A percentile compares a stretch with the other conserved stretches of the same genome.
Evolutionary conservation across 2,113 vertebrate species (phyloP).

Genomic region (Mus spicilegus): DNA sequence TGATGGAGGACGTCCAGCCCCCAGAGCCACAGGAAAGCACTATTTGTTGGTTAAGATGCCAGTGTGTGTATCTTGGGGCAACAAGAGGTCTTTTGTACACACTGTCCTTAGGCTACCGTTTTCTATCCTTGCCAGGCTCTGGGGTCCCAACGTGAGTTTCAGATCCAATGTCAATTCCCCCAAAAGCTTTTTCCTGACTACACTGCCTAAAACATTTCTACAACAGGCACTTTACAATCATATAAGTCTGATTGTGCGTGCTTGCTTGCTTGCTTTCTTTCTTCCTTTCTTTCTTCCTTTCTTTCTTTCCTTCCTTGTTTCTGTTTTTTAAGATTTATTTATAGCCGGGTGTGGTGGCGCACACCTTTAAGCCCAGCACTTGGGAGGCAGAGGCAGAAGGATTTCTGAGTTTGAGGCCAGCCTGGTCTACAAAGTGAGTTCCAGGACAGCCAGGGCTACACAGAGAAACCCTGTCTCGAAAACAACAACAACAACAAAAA

Average conservation of each 20-base stretch:
- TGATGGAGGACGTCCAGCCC: neutral
- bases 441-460: no score
- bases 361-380: no score
- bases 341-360: no score
- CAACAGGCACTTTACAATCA: neutral
- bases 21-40: neutral
- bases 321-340: neutral
- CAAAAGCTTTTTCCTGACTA: neutral
- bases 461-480: no score
- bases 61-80: neutral
- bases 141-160: neutral
- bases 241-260: neutral
- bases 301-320: neutral
- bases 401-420: no score
- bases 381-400: no score
- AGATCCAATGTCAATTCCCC: neutral
- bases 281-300: neutral
- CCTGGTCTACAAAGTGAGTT: no score
- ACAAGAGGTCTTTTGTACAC: neutral
- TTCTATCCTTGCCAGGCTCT: neutral
- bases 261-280: neutral
- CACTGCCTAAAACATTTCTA: neutral
- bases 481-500: no score
- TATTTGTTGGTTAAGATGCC: neutral
- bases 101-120: neutral